phyloP scores from a whole-genome alignment of 2,888 invertebrate species.

The Endomychus coccineus region DNA sequence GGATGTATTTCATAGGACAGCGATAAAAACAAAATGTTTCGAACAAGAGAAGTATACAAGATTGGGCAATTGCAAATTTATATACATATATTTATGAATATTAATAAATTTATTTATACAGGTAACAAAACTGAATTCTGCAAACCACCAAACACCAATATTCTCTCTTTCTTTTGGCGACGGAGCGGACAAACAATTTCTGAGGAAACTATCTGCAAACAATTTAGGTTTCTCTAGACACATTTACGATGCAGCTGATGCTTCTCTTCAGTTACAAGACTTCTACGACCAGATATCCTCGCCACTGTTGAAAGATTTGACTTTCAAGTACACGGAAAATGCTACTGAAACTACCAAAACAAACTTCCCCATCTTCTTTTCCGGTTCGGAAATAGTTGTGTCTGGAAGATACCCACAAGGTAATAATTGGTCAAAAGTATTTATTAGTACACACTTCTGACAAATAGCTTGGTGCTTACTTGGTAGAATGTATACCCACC shows the following conservation, averaged over 20 bases:
- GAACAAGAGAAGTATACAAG: too few relatives aligned
- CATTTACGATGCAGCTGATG: constrained; percentile 60
- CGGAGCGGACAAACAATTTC: constrained; percentile 55
- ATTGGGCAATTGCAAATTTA: too few relatives aligned
- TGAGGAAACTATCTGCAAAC: constrained; percentile 53
- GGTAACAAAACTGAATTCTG: constrained; percentile 47
- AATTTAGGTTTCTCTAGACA: constrained; percentile 59
- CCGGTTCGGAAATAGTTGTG: constrained; percentile 54
- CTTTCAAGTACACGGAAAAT: constrained; percentile 52
- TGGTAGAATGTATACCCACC: too few relatives aligned
- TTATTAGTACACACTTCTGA: too few relatives aligned
- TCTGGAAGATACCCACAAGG: constrained; percentile 44
- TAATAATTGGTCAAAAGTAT: neutral
- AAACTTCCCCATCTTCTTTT: constrained; percentile 50
- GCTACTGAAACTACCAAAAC: constrained; percentile 48
- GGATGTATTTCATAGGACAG: too few relatives aligned
- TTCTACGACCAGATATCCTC: constrained; percentile 60
- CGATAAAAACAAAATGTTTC: too few relatives aligned
- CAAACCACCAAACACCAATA: constrained; percentile 42
- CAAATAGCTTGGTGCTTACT: too few relatives aligned
- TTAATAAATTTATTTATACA: too few relatives aligned
- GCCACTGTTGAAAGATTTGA: constrained; percentile 55
- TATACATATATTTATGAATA: too few relatives aligned
- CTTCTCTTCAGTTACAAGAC: constrained; percentile 53
- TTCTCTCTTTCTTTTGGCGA: constrained; percentile 60